These are phyloP conservation scores for Cettia cetti DNA, from an alignment of 2,113 vertebrate genomes.

Conservation along the genomic window DNA sequence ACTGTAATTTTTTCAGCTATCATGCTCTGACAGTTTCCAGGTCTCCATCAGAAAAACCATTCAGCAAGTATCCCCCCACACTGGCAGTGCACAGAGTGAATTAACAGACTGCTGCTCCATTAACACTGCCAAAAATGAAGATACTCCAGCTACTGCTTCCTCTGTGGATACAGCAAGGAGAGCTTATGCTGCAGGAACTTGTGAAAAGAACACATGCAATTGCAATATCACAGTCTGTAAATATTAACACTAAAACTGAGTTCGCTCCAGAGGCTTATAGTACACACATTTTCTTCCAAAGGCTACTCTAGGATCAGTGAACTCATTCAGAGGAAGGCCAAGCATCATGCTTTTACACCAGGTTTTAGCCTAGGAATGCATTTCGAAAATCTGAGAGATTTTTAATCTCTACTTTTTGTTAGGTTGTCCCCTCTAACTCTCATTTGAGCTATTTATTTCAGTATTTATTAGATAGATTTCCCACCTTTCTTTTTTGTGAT, in stretches of 20 bases:
- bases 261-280: background rate
- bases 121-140: background rate
- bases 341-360: background rate
- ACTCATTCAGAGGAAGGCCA: background rate
- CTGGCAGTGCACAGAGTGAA: background rate
- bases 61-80: rapidly evolving
- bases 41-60: background rate
- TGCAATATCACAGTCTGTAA: background rate
- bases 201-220: background rate
- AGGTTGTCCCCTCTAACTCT: background rate
- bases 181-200: background rate
- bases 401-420: background rate
- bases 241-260: background rate
- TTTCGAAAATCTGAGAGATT: background rate
- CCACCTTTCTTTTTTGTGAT: background rate
- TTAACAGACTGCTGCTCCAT: background rate
- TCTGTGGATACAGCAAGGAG: background rate
- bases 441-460: background rate
- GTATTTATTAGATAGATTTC: background rate
- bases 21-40: background rate
- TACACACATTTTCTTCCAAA: background rate
- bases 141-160: background rate
- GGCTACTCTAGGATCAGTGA: background rate
- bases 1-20: background rate
- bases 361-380: background rate